These are phyloP conservation scores for Archivesica marissinica DNA, from an alignment of 1,140 invertebrate species.

Conservation along the genomic window DNA sequence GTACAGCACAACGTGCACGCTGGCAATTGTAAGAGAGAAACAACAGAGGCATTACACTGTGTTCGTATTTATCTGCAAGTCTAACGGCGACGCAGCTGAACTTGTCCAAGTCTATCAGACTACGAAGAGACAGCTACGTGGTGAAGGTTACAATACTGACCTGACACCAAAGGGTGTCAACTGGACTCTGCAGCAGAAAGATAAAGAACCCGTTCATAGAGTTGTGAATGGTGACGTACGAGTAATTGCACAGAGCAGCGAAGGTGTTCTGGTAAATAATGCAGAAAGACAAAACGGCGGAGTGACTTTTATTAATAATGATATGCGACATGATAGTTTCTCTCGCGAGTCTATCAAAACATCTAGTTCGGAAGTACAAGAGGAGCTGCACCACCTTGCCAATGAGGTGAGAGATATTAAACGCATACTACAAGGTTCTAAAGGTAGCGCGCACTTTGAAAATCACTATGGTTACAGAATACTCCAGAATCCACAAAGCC, in stretches of 20 bases:
- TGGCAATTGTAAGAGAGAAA: conserved; percentile 40
- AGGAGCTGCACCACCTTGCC: conserved; percentile 25
- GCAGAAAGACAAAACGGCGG: neutral
- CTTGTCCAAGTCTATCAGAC: conserved; percentile 7
- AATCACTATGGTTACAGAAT: conserved; percentile 41
- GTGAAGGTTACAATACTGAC: conserved; percentile 42
- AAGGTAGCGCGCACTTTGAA: neutral
- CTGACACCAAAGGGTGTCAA: conserved; percentile 45
- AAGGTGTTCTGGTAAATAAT: neutral
- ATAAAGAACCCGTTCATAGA: neutral
- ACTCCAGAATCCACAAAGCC: neutral
- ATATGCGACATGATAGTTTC: neutral
- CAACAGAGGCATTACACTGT: conserved; percentile 28
- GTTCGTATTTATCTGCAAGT: conserved; percentile 42
- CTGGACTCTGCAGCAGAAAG: conserved; percentile 17
- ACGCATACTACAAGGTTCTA: neutral
- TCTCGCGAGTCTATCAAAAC: conserved; percentile 13
- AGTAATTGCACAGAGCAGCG: neutral
- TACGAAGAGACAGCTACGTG: conserved; percentile 22
- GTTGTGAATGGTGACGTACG: neutral
- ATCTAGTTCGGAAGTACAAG: conserved; percentile 21
- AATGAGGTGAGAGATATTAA: conserved; percentile 52
- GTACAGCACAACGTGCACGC: conserved; percentile 28
- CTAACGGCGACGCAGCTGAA: conserved; percentile 20
- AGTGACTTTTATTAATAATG: neutral